These are phyloP conservation scores for Girardinichthys multiradiatus DNA, from an alignment of 2,113 vertebrate genomes.

Conservation along the genomic window DNA sequence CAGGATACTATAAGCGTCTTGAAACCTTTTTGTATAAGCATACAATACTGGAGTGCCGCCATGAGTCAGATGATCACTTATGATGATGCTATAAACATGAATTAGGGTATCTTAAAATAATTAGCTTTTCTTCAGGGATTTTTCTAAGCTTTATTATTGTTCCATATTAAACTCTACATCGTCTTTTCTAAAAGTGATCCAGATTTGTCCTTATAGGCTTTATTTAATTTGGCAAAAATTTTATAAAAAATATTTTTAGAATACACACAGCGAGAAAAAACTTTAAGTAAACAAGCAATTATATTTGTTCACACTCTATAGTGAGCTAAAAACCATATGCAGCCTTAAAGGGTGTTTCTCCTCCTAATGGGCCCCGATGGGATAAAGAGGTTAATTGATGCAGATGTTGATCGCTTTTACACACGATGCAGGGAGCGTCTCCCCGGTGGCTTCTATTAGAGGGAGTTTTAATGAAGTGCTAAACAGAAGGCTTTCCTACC, in stretches of 20 bases:
- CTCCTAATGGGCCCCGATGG: constrained; percentile 85
- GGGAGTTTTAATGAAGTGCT: constrained; percentile 92
- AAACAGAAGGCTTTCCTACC: constrained; percentile 82
- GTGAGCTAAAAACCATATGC: constrained; percentile 85
- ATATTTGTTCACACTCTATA: constrained; percentile 80
- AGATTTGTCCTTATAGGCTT: constrained; percentile 1
- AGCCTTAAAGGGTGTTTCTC: constrained; percentile 87
- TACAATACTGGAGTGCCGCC: not conserved
- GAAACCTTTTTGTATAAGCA: not conserved
- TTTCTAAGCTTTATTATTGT: not conserved
- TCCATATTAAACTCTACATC: not conserved
- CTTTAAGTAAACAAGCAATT: constrained; percentile 78
- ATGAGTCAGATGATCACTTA: not conserved
- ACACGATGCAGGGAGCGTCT: constrained; percentile 81
- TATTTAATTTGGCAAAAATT: constrained; percentile 21
- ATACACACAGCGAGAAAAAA: constrained; percentile 35
- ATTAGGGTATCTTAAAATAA: not conserved
- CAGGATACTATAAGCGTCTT: not conserved
- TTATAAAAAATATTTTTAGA: constrained; percentile 30
- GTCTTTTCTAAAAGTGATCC: not conserved
- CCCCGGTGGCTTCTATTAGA: constrained; percentile 89
- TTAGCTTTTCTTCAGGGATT: not conserved
- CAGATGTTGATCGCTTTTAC: constrained; percentile 91
- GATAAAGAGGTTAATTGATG: constrained; percentile 89
- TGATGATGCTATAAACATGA: not conserved